Conservation (phyloP, 2,797 vertebrate species). For the Clarias platycephalus region DNA sequence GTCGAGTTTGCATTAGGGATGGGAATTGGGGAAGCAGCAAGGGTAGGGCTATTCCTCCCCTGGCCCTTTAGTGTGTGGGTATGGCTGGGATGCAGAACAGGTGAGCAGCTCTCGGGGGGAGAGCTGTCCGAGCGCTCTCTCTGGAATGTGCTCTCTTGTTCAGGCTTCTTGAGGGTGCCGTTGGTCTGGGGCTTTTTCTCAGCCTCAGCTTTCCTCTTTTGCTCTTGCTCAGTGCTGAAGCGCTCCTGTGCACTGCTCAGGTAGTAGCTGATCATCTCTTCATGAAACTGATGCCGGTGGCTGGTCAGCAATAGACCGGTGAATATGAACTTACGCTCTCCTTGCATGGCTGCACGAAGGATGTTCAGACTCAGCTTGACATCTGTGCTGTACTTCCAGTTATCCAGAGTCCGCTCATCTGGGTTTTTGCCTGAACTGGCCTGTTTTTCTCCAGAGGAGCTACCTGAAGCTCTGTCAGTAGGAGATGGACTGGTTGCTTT, state of each 20-base stretch:
- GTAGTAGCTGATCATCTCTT: slow-evolving; percentile 99
- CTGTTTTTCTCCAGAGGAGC: slow-evolving; percentile 76
- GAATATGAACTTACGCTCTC: slow-evolving; percentile 98
- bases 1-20: slow-evolving; percentile 64
- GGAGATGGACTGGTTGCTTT: slow-evolving; percentile 92
- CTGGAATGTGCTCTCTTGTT: slow-evolving; percentile 79
- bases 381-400: slow-evolving; percentile 98
- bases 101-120: slow-evolving; percentile 87
- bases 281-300: slow-evolving; percentile 97
- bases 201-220: slow-evolving; percentile 83
- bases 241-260: slow-evolving; percentile 95
- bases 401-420: slow-evolving; percentile 77
- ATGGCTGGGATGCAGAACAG: slow-evolving; percentile 84
- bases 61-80: slow-evolving; percentile 85
- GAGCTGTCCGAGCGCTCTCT: slow-evolving; percentile 84
- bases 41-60: slow-evolving; percentile 86
- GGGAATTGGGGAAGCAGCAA: slow-evolving; percentile 66
- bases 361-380: slow-evolving; percentile 99
- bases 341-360: slow-evolving; percentile 97
- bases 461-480: slow-evolving; percentile 82
- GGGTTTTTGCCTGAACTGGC: slow-evolving; percentile 62
- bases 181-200: slow-evolving; percentile 72
- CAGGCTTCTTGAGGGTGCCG: slow-evolving; percentile 70
- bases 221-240: slow-evolving; percentile 95
- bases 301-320: slow-evolving; percentile 95